These are phyloP conservation scores for Stegophylla sp. DNA, from an alignment of 2,888 invertebrate species.

Conservation along the genomic window DNA sequence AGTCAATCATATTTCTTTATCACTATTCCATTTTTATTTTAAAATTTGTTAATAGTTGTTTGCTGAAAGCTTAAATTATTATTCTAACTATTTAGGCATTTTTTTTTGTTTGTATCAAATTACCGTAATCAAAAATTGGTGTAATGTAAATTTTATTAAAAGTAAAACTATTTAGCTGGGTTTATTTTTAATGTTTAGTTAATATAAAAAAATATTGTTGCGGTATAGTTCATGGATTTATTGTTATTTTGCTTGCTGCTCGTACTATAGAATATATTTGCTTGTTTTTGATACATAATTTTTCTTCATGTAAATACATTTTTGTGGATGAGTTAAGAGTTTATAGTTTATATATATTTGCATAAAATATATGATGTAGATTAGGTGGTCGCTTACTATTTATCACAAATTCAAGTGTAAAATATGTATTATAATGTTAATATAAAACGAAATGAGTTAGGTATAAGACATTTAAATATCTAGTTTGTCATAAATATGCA, in stretches of 20 bases:
- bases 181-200: not conserved
- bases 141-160: too few relatives aligned
- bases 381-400: conserved; percentile 30
- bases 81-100: too few relatives aligned
- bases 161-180: not conserved
- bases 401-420: not conserved
- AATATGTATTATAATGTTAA: not conserved
- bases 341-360: too few relatives aligned
- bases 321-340: not conserved
- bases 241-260: not conserved
- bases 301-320: not conserved
- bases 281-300: not conserved
- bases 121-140: too few relatives aligned
- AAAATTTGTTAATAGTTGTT: too few relatives aligned
- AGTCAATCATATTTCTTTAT: too few relatives aligned
- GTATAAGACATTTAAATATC: not conserved
- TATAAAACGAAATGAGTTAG: not conserved
- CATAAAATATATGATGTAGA: conserved; percentile 2
- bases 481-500: conserved; percentile 29
- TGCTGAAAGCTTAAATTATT: too few relatives aligned
- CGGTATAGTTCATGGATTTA: not conserved
- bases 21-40: too few relatives aligned
- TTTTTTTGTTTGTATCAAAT: too few relatives aligned
- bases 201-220: not conserved
- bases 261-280: not conserved